A percentile compares a stretch with the other conserved stretches of the same genome.
Evolutionary conservation across 1,140 invertebrate genomes (phyloP).

Genomic region (Drosophila pectinifera): DNA sequence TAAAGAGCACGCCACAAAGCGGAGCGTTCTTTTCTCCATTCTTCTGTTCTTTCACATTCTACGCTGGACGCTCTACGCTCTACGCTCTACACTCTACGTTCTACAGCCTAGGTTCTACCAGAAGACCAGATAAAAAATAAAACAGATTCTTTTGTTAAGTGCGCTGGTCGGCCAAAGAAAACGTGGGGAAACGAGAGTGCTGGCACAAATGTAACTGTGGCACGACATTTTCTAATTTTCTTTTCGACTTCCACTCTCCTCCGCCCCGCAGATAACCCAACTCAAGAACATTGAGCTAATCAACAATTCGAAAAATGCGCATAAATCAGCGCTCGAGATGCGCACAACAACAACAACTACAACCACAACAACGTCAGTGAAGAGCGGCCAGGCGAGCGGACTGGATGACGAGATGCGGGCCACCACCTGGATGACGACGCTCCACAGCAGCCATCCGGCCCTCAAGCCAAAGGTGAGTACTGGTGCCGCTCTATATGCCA

Average conservation of each 20-base stretch:
- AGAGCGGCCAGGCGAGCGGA: conserved; percentile 46
- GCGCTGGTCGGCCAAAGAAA: conserved; percentile 34
- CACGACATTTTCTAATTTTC: conserved; percentile 59
- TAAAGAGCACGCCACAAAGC: conserved; percentile 41
- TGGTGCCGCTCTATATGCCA: too few species aligned
- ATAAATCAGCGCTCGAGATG: conserved; percentile 75
- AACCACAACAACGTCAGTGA: conserved; percentile 6
- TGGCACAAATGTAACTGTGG: conserved; percentile 48
- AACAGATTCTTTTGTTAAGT: conserved; percentile 52
- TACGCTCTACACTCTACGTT: neutral
- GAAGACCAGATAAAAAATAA: conserved; percentile 39
- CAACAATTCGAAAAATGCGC: conserved; percentile 80
- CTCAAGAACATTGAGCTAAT: conserved; percentile 85
- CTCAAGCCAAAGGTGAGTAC: conserved; percentile 62
- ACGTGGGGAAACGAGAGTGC: conserved; percentile 41
- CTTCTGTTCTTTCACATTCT: conserved; percentile 9
- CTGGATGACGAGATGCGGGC: conserved; percentile 40
- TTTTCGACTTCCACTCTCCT: neutral
- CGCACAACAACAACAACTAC: conserved; percentile 42
- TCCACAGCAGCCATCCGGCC: conserved; percentile 55
- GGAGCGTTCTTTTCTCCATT: conserved; percentile 33
- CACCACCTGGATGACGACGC: conserved; percentile 66
- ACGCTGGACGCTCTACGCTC: conserved; percentile 1
- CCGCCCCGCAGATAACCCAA: conserved; percentile 73
- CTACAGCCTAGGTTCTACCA: neutral